phyloP scores from a whole-genome alignment of 2,888 invertebrate genomes.

The Gastrophysa polygoni region DNA sequence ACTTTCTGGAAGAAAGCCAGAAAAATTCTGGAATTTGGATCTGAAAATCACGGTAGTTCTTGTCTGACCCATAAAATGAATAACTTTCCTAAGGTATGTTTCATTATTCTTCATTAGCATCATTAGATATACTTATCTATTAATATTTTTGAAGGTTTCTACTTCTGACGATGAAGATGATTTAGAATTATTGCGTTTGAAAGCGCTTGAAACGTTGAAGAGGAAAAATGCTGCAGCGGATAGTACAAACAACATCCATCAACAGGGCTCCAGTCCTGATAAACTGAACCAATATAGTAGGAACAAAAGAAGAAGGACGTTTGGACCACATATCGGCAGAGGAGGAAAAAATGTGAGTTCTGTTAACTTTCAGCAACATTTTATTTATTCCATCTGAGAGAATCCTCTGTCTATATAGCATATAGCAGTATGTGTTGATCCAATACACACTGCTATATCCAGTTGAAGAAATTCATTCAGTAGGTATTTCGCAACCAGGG shows the following conservation, averaged over 20 bases:
- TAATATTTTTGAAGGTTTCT: conserved; percentile 37
- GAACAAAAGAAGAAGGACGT: conserved; percentile 40
- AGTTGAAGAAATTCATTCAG: no score
- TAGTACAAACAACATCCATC: conserved; percentile 6
- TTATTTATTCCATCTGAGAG: no score
- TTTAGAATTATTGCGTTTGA: conserved; percentile 60
- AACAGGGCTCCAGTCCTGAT: background rate
- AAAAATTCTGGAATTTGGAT: background rate
- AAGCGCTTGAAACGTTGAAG: conserved; percentile 60
- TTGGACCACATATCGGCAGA: conserved; percentile 33
- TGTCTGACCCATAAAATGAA: background rate
- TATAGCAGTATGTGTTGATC: no score
- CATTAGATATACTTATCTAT: background rate
- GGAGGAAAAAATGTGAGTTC: conserved; percentile 41
- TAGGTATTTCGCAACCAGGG: no score
- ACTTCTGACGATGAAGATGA: conserved; percentile 62
- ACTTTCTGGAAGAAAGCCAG: background rate
- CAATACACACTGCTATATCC: no score
- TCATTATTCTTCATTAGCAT: background rate
- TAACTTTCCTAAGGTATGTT: background rate
- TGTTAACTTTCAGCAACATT: no score
- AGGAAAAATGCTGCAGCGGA: conserved; percentile 32
- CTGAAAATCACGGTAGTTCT: background rate
- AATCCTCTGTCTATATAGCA: no score
- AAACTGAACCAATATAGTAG: conserved; percentile 24